These are phyloP conservation scores for Australoheros scitulus DNA, from an alignment of 2,113 vertebrate species.

Conservation along the genomic window DNA sequence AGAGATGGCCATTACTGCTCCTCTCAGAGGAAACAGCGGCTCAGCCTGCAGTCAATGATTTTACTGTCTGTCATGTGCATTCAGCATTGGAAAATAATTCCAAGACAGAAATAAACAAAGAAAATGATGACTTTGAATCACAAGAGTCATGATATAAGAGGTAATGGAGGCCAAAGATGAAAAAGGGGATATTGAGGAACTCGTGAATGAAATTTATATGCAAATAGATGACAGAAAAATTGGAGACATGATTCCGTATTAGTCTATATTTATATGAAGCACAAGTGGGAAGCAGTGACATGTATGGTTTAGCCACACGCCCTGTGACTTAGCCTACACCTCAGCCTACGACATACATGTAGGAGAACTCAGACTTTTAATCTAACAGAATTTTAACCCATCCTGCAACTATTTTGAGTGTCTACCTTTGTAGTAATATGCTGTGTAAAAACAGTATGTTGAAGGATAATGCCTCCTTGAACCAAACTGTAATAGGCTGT, in stretches of 20 bases:
- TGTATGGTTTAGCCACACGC: no score
- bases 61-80: conserved; percentile 15
- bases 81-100: background rate
- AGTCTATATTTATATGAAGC: no score
- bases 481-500: no score
- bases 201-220: background rate
- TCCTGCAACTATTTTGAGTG: no score
- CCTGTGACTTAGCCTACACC: no score
- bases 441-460: no score
- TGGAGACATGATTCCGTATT: background rate
- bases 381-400: no score
- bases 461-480: no score
- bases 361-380: no score
- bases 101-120: background rate
- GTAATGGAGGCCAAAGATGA: background rate
- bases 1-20: background rate
- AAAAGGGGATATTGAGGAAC: background rate
- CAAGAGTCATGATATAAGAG: background rate
- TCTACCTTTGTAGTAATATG: no score
- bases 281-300: no score
- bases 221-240: conserved; percentile 2
- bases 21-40: conserved; percentile 19
- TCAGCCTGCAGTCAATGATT: conserved; percentile 4
- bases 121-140: background rate
- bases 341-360: no score